Evolutionary conservation across 1,140 invertebrate species (phyloP), one percentile per base, ranked within the genome.

Genomic region (Watersipora subatra): DNA sequence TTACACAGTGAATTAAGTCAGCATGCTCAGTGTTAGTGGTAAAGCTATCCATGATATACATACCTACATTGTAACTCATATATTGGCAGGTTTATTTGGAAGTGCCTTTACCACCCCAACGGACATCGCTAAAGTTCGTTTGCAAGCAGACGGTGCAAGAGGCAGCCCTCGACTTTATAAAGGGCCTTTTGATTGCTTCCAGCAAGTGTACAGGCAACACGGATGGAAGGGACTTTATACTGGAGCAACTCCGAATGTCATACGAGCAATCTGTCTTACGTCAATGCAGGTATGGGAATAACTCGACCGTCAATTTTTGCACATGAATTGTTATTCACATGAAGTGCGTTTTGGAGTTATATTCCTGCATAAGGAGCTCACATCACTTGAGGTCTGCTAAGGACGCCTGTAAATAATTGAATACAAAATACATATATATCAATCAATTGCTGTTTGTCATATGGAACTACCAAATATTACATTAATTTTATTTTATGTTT

Each of bases 81-180:
- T n/a, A n/a, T 66, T 63, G 63, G 3, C 62, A 73, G 72, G 72
- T 61, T 67, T 70, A 2, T 66, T 74, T 12, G 73, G 73, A 2
- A 74, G 73, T 68, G 68, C 71, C 19, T 71, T 74, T 46, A 72
- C 73, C 20, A 72, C 71, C 3, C 73, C 73, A 0, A 74, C 73
- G 28, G 73, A 74, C 66, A 61, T 74, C 17, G 68, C 73, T 0
- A 74, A 74, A 67, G 69, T 74, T 2, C 29, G 73, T 20, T 68
- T 73, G 67, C 73, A 74, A 29, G 72, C 72, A 2, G 62, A 71
- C 28, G 65, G 72, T 17, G n/a, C n/a, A 12, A 46, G 34, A 46
- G 64, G 67, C 0, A 63, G 70, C 46, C 25, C 46, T 17, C 63
- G 61, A 28, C 57, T 69, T 22, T 73, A 73, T 61, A 64, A 28